Evolutionary conservation across 2,113 vertebrate genomes (phyloP).

Genomic region (Gasterosteus nipponicus): DNA sequence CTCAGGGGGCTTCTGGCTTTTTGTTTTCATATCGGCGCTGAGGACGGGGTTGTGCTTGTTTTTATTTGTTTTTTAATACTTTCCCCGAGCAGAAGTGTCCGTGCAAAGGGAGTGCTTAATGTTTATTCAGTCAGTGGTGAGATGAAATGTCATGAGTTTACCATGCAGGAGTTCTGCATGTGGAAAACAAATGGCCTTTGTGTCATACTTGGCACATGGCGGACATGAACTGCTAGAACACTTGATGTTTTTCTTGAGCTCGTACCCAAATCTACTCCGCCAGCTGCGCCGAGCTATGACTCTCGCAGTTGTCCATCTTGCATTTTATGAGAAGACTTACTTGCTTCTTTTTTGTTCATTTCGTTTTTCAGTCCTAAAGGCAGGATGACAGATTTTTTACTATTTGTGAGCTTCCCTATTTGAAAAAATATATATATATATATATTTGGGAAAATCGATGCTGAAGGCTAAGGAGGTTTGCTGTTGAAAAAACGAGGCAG

Average conservation of each 20-base stretch:
- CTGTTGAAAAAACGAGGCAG: conserved; percentile 56
- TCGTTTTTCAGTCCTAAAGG: conserved; percentile 44
- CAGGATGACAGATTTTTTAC: conserved; percentile 49
- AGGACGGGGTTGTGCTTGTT: conserved; percentile 23
- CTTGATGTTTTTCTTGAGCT: conserved; percentile 64
- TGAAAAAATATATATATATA: conserved; percentile 27
- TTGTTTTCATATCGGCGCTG: conserved; percentile 13
- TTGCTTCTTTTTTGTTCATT: conserved; percentile 29
- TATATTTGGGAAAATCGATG: conserved; percentile 5
- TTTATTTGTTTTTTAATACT: conserved; percentile 31
- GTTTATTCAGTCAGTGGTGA: conserved; percentile 19
- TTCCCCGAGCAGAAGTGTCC: background rate
- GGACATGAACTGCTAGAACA: conserved; percentile 46
- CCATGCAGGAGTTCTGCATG: conserved; percentile 30
- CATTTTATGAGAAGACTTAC: conserved; percentile 57
- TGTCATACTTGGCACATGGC: conserved; percentile 69
- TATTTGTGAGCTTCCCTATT: conserved; percentile 52
- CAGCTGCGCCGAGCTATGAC: conserved; percentile 64
- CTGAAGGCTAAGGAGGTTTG: conserved; percentile 19
- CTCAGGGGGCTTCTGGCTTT: conserved; percentile 9
- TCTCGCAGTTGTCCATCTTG: conserved; percentile 58
- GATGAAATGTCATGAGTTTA: conserved; percentile 27
- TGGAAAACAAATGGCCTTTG: conserved; percentile 68
- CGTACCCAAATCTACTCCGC: conserved; percentile 58
- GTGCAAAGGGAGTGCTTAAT: background rate